Evolutionary conservation across 2,797 vertebrate genomes (phyloP).

Genomic region (Gadopsis bispinosus): DNA sequence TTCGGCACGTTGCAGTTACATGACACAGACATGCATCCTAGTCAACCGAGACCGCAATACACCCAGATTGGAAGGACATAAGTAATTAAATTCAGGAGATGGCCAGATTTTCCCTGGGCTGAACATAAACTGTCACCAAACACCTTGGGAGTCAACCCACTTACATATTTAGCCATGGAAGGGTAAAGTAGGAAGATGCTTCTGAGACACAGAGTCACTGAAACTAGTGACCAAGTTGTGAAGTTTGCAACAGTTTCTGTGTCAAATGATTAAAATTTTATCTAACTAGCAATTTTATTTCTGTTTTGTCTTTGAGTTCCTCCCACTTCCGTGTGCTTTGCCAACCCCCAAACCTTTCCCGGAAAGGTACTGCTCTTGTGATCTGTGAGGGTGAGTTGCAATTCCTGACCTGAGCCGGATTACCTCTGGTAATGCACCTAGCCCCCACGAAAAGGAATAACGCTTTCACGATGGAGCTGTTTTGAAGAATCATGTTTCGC

Average conservation of each 20-base stretch:
- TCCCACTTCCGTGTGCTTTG: background rate
- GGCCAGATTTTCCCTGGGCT: slow-evolving; percentile 53
- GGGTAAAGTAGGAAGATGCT: slow-evolving; percentile 51
- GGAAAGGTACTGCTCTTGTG: background rate
- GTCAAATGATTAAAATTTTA: slow-evolving; percentile 36
- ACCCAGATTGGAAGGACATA: slow-evolving; percentile 37
- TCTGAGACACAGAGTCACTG: slow-evolving; percentile 24
- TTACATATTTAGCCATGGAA: slow-evolving; percentile 63
- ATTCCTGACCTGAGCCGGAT: background rate
- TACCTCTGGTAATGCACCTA: background rate
- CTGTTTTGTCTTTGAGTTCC: background rate
- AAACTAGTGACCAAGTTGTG: slow-evolving; percentile 28
- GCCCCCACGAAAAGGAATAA: background rate
- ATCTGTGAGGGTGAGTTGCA: background rate
- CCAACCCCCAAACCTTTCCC: background rate
- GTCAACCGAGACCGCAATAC: slow-evolving; percentile 22
- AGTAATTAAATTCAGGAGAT: slow-evolving; percentile 50
- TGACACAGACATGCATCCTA: slow-evolving; percentile 25
- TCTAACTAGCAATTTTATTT: background rate
- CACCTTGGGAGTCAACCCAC: slow-evolving; percentile 73
- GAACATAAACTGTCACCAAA: slow-evolving; percentile 42
- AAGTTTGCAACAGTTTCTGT: slow-evolving; percentile 49
- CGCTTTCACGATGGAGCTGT: background rate
- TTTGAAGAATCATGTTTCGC: slow-evolving; percentile 14
- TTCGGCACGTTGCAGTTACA: slow-evolving; percentile 29